Conservation (phyloP, 2,888 invertebrate genomes). For the Atethmia centrago region DNA sequence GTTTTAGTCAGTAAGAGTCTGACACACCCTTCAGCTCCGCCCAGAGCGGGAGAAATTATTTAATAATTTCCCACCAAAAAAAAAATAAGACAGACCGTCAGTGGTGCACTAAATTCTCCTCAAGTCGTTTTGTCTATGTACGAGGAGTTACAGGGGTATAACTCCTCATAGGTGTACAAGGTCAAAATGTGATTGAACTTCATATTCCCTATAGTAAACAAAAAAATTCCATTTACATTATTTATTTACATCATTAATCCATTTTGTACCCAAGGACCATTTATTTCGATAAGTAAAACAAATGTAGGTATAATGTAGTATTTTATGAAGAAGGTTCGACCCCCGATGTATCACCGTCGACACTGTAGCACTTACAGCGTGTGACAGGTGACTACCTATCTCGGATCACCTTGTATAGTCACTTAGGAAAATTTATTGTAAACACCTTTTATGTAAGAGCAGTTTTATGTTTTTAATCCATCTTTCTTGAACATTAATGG, state of each 20-base stretch:
- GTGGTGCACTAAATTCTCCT: no score
- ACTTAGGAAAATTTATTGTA: constrained; percentile 9
- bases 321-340: constrained; percentile 38
- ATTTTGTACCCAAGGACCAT: constrained; percentile 7
- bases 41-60: no score
- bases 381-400: constrained; percentile 25
- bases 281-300: constrained; percentile 30
- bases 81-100: no score
- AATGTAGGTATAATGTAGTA: constrained; percentile 26
- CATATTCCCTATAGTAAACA: not conserved
- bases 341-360: constrained; percentile 39
- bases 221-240: not conserved
- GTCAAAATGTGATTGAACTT: not conserved
- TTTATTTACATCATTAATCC: constrained; percentile 31
- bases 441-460: not conserved
- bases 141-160: no score
- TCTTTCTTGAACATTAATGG: not conserved
- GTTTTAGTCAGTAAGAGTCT: no score
- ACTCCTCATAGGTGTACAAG: not conserved
- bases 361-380: constrained; percentile 8
- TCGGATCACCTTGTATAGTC: not conserved
- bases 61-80: no score
- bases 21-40: no score
- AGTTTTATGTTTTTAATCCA: not conserved
- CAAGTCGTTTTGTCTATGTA: no score